phyloP scores from a whole-genome alignment of 2,113 vertebrate species.

The Marmota monax region DNA sequence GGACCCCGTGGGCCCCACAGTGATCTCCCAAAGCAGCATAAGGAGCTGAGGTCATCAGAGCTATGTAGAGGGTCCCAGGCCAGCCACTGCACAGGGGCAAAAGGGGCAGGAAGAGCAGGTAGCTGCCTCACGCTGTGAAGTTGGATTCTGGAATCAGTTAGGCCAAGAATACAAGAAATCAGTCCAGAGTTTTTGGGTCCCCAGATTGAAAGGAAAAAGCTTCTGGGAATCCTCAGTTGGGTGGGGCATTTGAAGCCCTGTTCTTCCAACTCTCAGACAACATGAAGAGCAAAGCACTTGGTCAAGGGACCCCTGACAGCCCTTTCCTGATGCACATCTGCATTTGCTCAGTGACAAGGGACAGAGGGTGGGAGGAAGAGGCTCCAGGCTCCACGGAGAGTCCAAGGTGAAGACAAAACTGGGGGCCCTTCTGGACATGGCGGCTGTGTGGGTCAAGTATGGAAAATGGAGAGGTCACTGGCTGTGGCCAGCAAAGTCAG shows the following conservation, averaged over 20 bases:
- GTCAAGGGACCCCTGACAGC: neutral
- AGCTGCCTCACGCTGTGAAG: fast-evolving
- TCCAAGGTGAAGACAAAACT: neutral
- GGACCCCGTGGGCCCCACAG: fast-evolving
- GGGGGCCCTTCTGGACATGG: neutral
- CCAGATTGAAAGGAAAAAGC: neutral
- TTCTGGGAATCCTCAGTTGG: neutral
- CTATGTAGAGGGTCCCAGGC: neutral
- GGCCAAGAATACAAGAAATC: too few species aligned
- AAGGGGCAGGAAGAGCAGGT: fast-evolving
- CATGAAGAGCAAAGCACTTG: neutral
- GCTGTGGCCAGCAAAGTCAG: neutral
- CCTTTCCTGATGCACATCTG: neutral
- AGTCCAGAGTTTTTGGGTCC: neutral
- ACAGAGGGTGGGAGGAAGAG: neutral
- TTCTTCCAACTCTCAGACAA: neutral
- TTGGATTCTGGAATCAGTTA: neutral
- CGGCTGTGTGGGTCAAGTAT: neutral
- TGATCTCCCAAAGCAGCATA: neutral
- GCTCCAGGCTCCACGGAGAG: too few species aligned
- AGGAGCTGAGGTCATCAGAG: neutral
- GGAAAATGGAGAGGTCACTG: neutral
- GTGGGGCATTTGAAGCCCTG: fast-evolving
- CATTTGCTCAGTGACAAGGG: neutral
- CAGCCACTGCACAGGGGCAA: fast-evolving